Conservation (phyloP, 2,888 invertebrate genomes). For the Homarus gammarus region DNA sequence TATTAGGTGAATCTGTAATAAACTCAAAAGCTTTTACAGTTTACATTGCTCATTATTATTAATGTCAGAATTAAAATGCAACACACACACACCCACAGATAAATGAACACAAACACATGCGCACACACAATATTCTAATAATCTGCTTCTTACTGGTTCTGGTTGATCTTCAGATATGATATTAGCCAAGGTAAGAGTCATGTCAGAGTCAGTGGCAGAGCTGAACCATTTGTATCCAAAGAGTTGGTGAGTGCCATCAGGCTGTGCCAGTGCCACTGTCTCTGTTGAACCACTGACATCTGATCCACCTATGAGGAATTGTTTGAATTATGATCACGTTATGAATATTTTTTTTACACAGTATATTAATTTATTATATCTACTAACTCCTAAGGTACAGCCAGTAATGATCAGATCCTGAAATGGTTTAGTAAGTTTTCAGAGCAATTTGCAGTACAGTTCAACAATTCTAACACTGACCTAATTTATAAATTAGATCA, state of each 20-base stretch:
- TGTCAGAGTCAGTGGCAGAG: conserved; percentile 82
- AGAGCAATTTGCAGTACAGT: neutral
- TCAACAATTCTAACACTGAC: too few relatives aligned
- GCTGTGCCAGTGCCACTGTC: conserved; percentile 80
- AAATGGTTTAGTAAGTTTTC: neutral
- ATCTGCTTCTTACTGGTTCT: conserved; percentile 46
- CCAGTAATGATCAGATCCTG: too few relatives aligned
- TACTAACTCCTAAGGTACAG: too few relatives aligned
- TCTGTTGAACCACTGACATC: conserved; percentile 82
- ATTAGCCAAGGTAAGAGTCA: conserved; percentile 82
- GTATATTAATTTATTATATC: too few relatives aligned
- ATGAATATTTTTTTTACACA: too few relatives aligned
- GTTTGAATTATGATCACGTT: too few relatives aligned
- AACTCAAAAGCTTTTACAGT: too few relatives aligned
- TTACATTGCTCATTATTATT: too few relatives aligned
- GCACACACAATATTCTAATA: neutral
- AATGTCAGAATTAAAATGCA: too few relatives aligned
- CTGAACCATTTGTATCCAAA: conserved; percentile 83
- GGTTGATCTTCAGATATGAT: conserved; percentile 78
- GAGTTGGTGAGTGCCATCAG: conserved; percentile 79
- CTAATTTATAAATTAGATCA: too few relatives aligned
- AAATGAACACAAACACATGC: neutral
- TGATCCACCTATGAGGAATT: conserved; percentile 80
- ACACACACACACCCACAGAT: neutral
- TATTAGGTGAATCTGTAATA: too few relatives aligned